phyloP scores from a whole-genome alignment of 30 jellyfish, hydroid and myxozoan genomes.

The Aurelia sp. region DNA sequence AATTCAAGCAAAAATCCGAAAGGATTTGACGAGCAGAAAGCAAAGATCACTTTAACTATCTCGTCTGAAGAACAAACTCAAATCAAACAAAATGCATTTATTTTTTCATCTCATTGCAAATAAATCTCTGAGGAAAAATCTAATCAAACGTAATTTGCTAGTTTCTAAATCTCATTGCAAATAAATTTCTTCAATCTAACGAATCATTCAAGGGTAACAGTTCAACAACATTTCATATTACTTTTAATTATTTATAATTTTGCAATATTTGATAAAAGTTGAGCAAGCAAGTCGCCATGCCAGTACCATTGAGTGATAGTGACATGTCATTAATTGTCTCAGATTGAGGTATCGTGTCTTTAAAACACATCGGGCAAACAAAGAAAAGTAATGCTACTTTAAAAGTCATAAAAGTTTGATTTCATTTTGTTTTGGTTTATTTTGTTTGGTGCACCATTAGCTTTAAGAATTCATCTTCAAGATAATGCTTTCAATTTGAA shows the following conservation, averaged over 20 bases:
- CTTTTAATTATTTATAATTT: background rate
- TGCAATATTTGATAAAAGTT: background rate
- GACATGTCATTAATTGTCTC: no score
- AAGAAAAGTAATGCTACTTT: no score
- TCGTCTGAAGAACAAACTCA: constrained; percentile 19
- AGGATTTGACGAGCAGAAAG: background rate
- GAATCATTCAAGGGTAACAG: constrained; percentile 63
- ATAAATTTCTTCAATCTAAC: background rate
- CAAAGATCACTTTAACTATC: background rate
- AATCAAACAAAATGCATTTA: constrained; percentile 6
- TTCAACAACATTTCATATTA: constrained; percentile 29
- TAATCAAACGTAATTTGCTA: background rate
- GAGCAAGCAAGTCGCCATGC: background rate
- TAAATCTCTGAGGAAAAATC: background rate
- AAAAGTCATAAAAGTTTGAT: no score
- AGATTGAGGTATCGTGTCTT: no score
- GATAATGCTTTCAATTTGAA: no score
- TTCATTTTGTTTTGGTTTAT: no score
- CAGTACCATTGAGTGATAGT: no score
- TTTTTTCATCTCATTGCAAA: constrained; percentile 28
- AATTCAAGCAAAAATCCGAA: background rate
- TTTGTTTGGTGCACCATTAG: no score
- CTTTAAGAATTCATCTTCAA: no score
- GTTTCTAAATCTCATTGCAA: constrained; percentile 9
- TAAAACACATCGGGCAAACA: no score